phyloP scores from a whole-genome alignment of 2,113 vertebrate species.

The Callaeas wilsoni region DNA sequence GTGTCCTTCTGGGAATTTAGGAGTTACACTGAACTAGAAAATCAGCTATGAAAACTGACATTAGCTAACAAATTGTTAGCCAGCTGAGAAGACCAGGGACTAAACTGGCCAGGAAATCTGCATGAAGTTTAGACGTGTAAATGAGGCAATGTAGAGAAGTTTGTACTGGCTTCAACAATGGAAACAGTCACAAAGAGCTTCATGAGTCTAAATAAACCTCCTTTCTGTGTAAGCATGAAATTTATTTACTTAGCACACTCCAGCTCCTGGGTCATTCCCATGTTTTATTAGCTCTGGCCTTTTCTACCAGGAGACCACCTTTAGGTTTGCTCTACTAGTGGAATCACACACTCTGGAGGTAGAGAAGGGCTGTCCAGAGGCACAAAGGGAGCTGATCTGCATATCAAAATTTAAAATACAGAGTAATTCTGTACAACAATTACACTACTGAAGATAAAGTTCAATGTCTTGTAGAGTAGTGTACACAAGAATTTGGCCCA shows the following conservation, averaged over 20 bases:
- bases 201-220: background rate
- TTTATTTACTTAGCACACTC: background rate
- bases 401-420: background rate
- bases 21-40: background rate
- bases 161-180: background rate
- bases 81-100: background rate
- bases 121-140: background rate
- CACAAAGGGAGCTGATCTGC: background rate
- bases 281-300: background rate
- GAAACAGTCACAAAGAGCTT: background rate
- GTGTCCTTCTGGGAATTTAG: background rate
- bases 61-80: background rate
- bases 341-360: background rate
- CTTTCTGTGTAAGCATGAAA: background rate
- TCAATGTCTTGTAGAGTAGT: accelerated
- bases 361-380: background rate
- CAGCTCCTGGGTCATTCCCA: background rate
- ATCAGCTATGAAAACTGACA: background rate
- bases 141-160: background rate
- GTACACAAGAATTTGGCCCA: background rate
- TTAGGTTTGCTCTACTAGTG: background rate
- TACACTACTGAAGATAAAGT: background rate
- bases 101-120: background rate
- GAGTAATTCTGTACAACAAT: background rate
- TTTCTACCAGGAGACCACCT: background rate